Evolutionary conservation across 2,888 invertebrate species (phyloP), one percentile per base, ranked within the genome.

Genomic region (Chrysomela aeneicollis): DNA sequence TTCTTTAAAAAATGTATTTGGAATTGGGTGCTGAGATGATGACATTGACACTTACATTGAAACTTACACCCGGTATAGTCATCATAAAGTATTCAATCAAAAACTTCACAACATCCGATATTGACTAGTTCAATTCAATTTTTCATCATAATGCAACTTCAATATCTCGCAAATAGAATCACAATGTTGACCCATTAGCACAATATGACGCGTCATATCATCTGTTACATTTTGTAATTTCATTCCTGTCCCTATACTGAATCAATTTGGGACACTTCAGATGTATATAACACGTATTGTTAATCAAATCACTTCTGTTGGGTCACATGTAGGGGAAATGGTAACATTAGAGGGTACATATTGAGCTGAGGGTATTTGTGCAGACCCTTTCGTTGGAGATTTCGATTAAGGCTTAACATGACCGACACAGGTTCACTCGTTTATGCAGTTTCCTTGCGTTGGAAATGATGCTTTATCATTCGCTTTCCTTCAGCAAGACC

Each of bases 291-390:
- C 77, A 77, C 77, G 77, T 78, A 78, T 78, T 79, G 79, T 79
- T 79, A 80, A 80, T 79, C 78, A 79, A 79, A 80, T 80, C 79
- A 77, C 75, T 77, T 61, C 68, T 67, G 69, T 74, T 71, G 76
- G 77, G 77, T 76, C 75, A 77, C 75, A 76, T 76, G 72, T 61
- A 71, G 73, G 78, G 77, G 77, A 76, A 75, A 76, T 72, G 73
- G 72, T 69, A 76, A 75, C 74, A 75, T 75, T 73, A 73, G 75
- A 75, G 77, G 73, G 73, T 73, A 75, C 73, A 74, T 68, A 68
- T 70, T 62, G 70, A 59, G 69, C 59, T 64, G 32, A 69, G 72
- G 74, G 74, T 71, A 66, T 60, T 57, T 62, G 61, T 54, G 26
- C 47, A 12, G 55, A 55, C 55, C 55, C 55, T 46, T 57, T 46